Base-by-base conservation (phyloP, 2,888 invertebrate species). In the Unio pictorum region DNA sequence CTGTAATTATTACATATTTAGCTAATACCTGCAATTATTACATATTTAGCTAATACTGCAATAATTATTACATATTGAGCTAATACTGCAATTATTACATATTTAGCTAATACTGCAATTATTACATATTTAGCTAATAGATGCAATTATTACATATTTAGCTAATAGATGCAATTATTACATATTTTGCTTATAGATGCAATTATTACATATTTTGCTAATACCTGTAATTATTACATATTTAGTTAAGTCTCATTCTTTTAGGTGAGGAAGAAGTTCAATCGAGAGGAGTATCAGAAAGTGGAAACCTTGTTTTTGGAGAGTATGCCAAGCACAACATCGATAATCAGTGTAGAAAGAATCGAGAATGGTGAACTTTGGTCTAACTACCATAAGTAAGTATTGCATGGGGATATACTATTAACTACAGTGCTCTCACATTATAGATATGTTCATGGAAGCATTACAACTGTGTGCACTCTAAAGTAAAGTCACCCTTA, bases 361-460 rank as follows among this genome's bases (percentile, higher is more conserved):
- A 69, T 83, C 15, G 79, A 83, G 69, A 83, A 81, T 68, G 80
- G 80, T 28, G 81, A 82, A 57, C 75, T 85, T 11, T 84, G 81
- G 82, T 72, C 73, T 64, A 76, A 78, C 65, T 84, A 73, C 20
- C 18, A 45, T 57, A 55, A 66, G 65, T 59, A 7, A 28, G 30
- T 45, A 20, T 58, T 58, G 7, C 15, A 18, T 58, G 30, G 28
- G 28, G 17, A 23, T 17, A 28, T 20, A 2, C 62, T 23, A 18
- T 20, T 30, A 26, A 6, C 5, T 55, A 28, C 23, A n/a, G 11
- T 45, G 45, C 11, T 45, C 11, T 45, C 45, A 11, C 45, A 45
- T 45, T 45, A 45, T 45, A 45, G 45, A 1, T 8, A 2, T 45
- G 45, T 45, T 45, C 45, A 45, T 45, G 45, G 45, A 15, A 45